Evolutionary conservation across 2,797 vertebrate species (phyloP), one percentile per base, ranked within the genome.

Genomic region (Coregonus suidteri): DNA sequence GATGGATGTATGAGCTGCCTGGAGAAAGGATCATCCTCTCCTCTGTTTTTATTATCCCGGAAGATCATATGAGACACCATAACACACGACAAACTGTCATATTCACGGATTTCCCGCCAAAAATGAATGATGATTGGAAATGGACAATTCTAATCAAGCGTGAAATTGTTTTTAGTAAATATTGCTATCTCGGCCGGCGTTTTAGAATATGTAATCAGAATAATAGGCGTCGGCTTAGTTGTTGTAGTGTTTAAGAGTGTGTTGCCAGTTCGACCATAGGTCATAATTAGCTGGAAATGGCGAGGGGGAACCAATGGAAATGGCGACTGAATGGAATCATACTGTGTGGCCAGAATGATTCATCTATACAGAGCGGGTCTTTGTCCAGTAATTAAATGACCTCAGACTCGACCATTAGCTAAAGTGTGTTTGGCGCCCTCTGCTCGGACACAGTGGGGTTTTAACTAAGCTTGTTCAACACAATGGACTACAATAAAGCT

Each of bases 351-450:
- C 88, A 82, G 74, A 90, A 88, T 90, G 82, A 90, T 90, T 90
- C 84, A 88, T 47, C 35, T 3, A 25, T 14, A 66, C 34, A 75
- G 34, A 65, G 47, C 20, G 37, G 76, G 76, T 88, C 82, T 92
- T 93, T 93, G 90, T 93, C 89, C 88, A 88, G 80, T 92, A 93
- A 93, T 92, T 91, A 92, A 92, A 91, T 91, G 86, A 91, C 91
- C 91, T 91, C 90, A 86, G 87, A 87, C 82, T 87, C 87, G 88
- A 90, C 79, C 78, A 69, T 79, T 78, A 75, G 66, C 87, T 84
- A 81, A 77, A 67, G 75, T 88, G 65, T 86, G 41, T 13, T 83
- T 88, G 82, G 84, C 74, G 76, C 68, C 66, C 81, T 20, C 64
- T 73, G 83, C 86, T 86, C 84, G 82, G 41, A 87, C 91, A 88